Conservation (phyloP, 1,140 invertebrate species). For the Drosophila punjabiensis region DNA sequence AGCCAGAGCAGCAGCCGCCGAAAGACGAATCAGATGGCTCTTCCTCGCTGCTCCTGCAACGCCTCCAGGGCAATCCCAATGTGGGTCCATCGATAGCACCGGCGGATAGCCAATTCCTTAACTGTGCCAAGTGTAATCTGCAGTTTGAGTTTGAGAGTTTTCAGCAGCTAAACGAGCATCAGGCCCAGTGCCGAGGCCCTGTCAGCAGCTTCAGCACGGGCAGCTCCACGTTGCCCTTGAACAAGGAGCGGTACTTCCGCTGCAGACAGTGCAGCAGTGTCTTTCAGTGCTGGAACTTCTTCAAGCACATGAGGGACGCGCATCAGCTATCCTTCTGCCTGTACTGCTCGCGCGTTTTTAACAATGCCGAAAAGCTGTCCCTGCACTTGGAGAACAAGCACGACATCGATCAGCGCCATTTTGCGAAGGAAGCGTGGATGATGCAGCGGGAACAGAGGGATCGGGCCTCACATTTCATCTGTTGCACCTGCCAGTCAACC, state of each 20-base stretch:
- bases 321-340: conserved; percentile 92
- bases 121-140: conserved; percentile 59
- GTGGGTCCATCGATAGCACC: neutral
- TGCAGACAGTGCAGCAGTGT: conserved; percentile 92
- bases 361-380: conserved; percentile 90
- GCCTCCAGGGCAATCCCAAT: conserved; percentile 57
- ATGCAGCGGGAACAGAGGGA: conserved; percentile 86
- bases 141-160: conserved; percentile 86
- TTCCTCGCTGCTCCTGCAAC: conserved; percentile 66
- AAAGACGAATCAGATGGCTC: conserved; percentile 7
- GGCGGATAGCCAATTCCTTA: conserved; percentile 27
- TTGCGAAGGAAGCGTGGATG: conserved; percentile 86
- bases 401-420: conserved; percentile 89
- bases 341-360: conserved; percentile 92
- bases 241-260: conserved; percentile 87
- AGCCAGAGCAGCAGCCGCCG: neutral
- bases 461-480: conserved; percentile 89
- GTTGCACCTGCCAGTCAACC: conserved; percentile 91
- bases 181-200: conserved; percentile 19
- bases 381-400: conserved; percentile 91
- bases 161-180: conserved; percentile 53
- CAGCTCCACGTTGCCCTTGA: conserved; percentile 2
- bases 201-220: neutral
- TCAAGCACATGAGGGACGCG: conserved; percentile 92
- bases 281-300: conserved; percentile 93